Evolutionary conservation across 2,113 vertebrate genomes (phyloP).

Genomic region (Dicentrarchus labrax): DNA sequence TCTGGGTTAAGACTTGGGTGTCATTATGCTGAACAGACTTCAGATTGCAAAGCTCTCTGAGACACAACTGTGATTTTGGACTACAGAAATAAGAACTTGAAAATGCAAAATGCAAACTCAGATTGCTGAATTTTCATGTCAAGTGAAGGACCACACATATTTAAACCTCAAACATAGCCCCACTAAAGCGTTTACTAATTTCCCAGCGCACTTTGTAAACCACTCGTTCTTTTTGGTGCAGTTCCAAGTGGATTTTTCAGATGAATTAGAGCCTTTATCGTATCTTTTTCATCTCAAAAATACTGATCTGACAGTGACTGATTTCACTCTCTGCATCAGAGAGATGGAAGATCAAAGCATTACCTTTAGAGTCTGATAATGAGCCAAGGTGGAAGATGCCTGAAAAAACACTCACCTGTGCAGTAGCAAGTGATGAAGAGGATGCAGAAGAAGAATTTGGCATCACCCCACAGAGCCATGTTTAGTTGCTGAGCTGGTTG

Average conservation of each 20-base stretch:
- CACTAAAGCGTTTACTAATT: not conserved
- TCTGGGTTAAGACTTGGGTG: not conserved
- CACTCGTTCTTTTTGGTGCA: not conserved
- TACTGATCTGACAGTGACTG: not conserved
- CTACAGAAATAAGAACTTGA: not conserved
- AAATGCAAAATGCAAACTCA: not conserved
- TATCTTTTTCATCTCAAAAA: not conserved
- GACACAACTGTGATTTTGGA: not conserved
- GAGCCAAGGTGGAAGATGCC: not conserved
- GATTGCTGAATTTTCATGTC: not conserved
- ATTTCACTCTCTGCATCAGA: not conserved
- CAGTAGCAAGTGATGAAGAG: conserved; percentile 53
- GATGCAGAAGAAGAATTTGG: conserved; percentile 57
- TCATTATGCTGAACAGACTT: not conserved
- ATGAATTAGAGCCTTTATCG: not conserved
- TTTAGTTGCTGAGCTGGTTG: conserved; percentile 6
- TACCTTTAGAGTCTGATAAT: not conserved
- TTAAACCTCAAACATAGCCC: not conserved
- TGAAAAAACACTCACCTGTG: conserved; percentile 46
- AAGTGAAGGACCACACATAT: not conserved
- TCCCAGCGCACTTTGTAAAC: not conserved
- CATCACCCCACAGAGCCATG: conserved; percentile 45
- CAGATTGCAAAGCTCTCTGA: not conserved
- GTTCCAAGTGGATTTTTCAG: not conserved
- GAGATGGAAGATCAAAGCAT: not conserved